Base-by-base conservation (phyloP, 2,888 invertebrate genomes). In the Pseudolycoriella hygida region DNA sequence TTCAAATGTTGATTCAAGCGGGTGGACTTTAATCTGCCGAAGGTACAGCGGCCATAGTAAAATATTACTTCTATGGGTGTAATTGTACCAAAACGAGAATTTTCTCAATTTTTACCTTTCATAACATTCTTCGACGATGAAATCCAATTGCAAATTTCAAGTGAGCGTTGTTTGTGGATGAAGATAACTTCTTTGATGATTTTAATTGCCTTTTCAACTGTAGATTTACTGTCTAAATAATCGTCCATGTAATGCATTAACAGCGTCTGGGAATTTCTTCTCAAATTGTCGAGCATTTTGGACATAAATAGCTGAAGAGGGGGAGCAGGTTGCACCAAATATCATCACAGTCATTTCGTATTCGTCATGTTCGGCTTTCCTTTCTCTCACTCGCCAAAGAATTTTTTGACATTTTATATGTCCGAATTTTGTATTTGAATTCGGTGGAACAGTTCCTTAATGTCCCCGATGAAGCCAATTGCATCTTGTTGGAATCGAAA, bases 381-480 rank as follows among this genome's bases (percentile, higher is more conserved):
- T 17, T n/a, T 41, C 15, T 2, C 30, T 15, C 3, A 45, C 42
- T 17, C 46, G 18, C 51, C 50, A 51, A 2, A 50, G 25, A 43
- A 51, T 49, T 15, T 48, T 44, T 42, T 51, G 46, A 15, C 12
- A 47, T 40, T 15, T 30, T n/a, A n/a, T n/a, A 20, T 34, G 25
- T 50, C 50, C 14, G 17, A 25, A 25, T 44, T 12, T 18, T 41
- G 25, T n/a, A 50, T 46, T 2, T 31, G 30, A 6, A 51, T 42
- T 34, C 46, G 50, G 17, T 48, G 42, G 32, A 51, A 51, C 51
- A 51, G 51, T 25, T 51, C 49, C 14, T 40, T 42, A 17, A 51
- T 50, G 18, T 52, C 50, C n/a, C 42, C 49, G 2, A 46, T 37
- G 46, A 49, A 47, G 5, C 48, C 52, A 15, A 50, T 38, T 39